phyloP scores from a whole-genome alignment of 2,113 vertebrate species.

The Leptosomus discolor region DNA sequence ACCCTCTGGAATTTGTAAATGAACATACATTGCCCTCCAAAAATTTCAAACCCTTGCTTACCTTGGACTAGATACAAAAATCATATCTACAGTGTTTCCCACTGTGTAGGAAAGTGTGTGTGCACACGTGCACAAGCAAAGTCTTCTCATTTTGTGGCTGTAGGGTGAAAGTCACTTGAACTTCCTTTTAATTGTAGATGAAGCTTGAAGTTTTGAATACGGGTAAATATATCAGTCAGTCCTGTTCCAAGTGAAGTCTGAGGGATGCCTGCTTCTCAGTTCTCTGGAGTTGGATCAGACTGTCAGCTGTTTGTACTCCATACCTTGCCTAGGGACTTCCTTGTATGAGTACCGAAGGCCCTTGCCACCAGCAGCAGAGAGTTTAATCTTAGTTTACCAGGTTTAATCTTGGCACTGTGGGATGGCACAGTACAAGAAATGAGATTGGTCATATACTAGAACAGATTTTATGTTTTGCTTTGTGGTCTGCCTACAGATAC shows the following conservation, averaged over 20 bases:
- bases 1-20: neutral
- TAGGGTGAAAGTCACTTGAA: neutral
- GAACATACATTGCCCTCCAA: neutral
- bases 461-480: neutral
- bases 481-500: neutral
- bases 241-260: neutral
- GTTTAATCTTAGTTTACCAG: neutral
- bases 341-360: neutral
- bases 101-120: neutral
- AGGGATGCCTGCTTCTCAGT: neutral
- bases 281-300: neutral
- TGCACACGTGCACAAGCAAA: neutral
- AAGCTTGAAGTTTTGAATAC: neutral
- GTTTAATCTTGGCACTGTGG: neutral
- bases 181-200: neutral
- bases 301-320: neutral
- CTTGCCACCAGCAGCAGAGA: neutral
- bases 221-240: neutral
- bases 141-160: neutral
- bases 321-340: neutral
- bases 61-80: neutral
- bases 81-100: neutral
- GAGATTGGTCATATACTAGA: neutral
- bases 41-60: neutral
- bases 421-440: neutral